Evolutionary conservation across 2,797 vertebrate species (phyloP).

Genomic region (Intellagama lesueurii): DNA sequence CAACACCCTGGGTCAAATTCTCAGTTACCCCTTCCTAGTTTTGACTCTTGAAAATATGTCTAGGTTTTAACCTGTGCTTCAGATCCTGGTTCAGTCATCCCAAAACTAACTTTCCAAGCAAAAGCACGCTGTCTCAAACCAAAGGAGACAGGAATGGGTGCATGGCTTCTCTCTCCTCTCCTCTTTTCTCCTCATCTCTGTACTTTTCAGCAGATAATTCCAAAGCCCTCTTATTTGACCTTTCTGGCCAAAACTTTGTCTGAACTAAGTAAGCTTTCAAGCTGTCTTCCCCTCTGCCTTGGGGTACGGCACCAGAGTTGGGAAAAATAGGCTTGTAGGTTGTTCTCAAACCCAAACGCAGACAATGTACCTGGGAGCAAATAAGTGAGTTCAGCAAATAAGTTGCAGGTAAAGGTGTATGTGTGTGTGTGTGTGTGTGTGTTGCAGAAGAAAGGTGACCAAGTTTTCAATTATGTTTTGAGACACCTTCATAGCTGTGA

Average conservation of each 20-base stretch:
- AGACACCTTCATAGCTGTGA: too few relatives aligned
- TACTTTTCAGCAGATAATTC: constrained; percentile 1
- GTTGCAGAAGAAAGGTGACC: not conserved
- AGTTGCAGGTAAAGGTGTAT: not conserved
- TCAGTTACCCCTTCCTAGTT: too few relatives aligned
- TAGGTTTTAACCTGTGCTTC: too few relatives aligned
- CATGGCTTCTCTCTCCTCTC: not conserved
- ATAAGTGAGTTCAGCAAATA: not conserved
- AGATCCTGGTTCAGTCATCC: not conserved
- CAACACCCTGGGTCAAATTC: too few relatives aligned
- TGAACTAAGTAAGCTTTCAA: not conserved
- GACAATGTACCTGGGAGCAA: not conserved
- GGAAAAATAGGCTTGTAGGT: not conserved
- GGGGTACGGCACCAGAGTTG: not conserved
- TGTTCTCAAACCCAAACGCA: constrained; percentile 3
- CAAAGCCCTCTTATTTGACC: not conserved
- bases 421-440: not conserved
- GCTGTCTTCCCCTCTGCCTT: not conserved
- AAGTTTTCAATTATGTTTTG: too few relatives aligned
- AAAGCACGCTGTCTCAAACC: not conserved
- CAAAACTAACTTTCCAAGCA: not conserved
- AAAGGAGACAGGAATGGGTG: not conserved
- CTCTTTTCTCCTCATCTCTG: not conserved
- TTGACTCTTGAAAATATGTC: too few relatives aligned
- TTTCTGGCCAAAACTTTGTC: not conserved